phyloP scores from a whole-genome alignment of 1,140 invertebrate species.

The Hyphantria cunea region DNA sequence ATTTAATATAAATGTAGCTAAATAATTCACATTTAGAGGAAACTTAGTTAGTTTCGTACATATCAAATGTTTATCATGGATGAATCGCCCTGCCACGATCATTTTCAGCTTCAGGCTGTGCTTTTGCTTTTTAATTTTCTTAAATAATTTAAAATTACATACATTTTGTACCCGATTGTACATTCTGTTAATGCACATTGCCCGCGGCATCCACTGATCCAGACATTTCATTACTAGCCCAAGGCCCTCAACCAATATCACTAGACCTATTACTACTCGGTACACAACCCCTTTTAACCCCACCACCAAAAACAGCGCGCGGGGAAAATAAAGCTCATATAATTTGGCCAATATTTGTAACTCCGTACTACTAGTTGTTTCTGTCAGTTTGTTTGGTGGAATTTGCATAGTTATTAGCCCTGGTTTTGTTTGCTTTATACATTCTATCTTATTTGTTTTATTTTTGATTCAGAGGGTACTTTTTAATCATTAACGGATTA shows the following conservation, averaged over 20 bases:
- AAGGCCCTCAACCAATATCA: slow-evolving; percentile 11
- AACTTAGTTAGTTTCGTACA: neutral
- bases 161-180: slow-evolving; percentile 5
- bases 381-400: slow-evolving; percentile 49
- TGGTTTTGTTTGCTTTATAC: slow-evolving; percentile 24
- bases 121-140: too few species aligned
- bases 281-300: neutral
- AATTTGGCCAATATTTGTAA: slow-evolving; percentile 25
- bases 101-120: too few species aligned
- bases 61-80: too few species aligned
- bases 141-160: too few species aligned
- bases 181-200: slow-evolving; percentile 24
- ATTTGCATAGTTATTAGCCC: slow-evolving; percentile 58
- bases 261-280: neutral
- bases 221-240: slow-evolving; percentile 42
- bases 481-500: slow-evolving; percentile 30
- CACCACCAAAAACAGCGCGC: slow-evolving; percentile 31
- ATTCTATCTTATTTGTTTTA: slow-evolving; percentile 30
- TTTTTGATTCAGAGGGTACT: slow-evolving; percentile 1
- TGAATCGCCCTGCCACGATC: too few species aligned
- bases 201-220: slow-evolving; percentile 43
- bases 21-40: too few species aligned
- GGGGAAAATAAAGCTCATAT: slow-evolving; percentile 14
- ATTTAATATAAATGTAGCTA: too few species aligned
- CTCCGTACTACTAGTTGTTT: slow-evolving; percentile 36